Percentiles rank a stretch among this genome's conserved stretches.
phyloP scores from a whole-genome alignment of 2,888 invertebrate genomes.

The Epinotia nisella region DNA sequence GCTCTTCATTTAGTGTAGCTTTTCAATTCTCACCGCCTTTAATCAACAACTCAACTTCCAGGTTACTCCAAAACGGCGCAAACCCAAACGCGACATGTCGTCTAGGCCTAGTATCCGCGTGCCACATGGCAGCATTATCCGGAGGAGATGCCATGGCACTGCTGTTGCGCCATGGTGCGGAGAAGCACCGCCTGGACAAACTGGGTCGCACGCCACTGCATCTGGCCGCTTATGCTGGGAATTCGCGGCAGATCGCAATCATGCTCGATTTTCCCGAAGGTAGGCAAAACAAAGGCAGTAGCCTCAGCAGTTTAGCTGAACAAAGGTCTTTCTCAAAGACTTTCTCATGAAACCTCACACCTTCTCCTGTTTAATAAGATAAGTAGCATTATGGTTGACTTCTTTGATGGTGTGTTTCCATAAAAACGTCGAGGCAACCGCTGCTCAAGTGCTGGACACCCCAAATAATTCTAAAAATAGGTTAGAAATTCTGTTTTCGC shows the following conservation, averaged over 20 bases:
- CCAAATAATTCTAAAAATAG: no score
- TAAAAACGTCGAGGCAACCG: no score
- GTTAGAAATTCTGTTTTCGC: no score
- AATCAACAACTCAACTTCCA: constrained; percentile 44
- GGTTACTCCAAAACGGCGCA: constrained; percentile 55
- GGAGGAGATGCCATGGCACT: constrained; percentile 59
- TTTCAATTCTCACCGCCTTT: not conserved
- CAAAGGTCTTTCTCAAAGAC: not conserved
- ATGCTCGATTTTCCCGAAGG: constrained; percentile 57
- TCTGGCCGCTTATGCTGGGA: constrained; percentile 66
- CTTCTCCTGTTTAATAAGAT: no score
- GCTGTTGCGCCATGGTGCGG: constrained; percentile 60
- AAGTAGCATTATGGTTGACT: no score
- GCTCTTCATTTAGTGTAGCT: not conserved
- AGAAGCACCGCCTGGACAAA: constrained; percentile 57
- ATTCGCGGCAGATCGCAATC: constrained; percentile 57
- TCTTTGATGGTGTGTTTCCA: no score
- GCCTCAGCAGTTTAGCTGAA: not conserved
- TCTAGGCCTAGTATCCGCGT: constrained; percentile 51
- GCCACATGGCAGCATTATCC: constrained; percentile 66
- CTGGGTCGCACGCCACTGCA: constrained; percentile 71
- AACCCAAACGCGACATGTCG: constrained; percentile 56
- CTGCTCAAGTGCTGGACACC: no score
- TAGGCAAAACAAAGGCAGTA: constrained; percentile 27
- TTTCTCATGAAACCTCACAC: not conserved